Evolutionary conservation across 1,140 invertebrate genomes (phyloP).

Genomic region (Macrobrachium rosenbergii): DNA sequence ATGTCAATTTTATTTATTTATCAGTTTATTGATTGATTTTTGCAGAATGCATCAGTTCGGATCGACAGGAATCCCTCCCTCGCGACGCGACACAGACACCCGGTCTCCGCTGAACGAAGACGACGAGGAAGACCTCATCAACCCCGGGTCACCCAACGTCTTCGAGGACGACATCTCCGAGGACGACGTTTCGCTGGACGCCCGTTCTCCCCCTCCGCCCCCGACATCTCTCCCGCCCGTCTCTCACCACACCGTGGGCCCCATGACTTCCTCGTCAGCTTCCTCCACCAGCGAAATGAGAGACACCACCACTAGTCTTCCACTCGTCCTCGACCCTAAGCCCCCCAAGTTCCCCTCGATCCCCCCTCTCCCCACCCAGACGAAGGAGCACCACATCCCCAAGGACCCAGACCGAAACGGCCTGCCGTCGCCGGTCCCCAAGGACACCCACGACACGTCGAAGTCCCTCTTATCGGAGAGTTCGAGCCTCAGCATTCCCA

Average conservation of each 20-base stretch:
- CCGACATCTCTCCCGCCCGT: constrained; percentile 5
- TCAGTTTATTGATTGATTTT: not conserved
- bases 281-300: not conserved
- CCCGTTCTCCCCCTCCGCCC: constrained; percentile 46
- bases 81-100: constrained; percentile 46
- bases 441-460: constrained; percentile 20
- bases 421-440: constrained; percentile 17
- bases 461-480: constrained; percentile 31
- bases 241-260: not conserved
- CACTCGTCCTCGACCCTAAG: constrained; percentile 44
- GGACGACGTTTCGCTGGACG: constrained; percentile 57
- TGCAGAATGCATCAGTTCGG: constrained; percentile 62
- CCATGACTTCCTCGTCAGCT: not conserved
- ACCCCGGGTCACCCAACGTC: constrained; percentile 63
- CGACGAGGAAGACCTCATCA: constrained; percentile 66
- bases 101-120: constrained; percentile 56
- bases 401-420: constrained; percentile 27
- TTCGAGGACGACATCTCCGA: constrained; percentile 65
- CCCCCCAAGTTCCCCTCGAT: constrained; percentile 11
- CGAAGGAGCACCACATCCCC: constrained; percentile 14
- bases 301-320: constrained; percentile 16
- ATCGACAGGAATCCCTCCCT: constrained; percentile 48
- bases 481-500: constrained; percentile 12
- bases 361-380: constrained; percentile 9
- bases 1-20: not conserved